Base-by-base conservation (phyloP, 2,888 invertebrate genomes). In the Synergus umbraculus region DNA sequence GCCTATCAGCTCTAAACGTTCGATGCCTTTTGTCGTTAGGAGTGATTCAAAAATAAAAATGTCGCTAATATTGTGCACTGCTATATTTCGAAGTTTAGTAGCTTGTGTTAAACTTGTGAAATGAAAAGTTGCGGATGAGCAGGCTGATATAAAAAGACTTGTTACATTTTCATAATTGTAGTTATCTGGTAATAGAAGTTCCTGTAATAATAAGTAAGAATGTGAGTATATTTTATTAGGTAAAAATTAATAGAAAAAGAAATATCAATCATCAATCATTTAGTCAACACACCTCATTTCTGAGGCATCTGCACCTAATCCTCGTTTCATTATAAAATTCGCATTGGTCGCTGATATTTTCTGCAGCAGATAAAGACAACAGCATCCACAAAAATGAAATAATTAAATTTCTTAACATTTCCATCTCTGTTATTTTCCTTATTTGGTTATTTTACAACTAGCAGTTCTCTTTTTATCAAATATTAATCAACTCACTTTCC, bases 21-120 rank as follows among this genome's bases (percentile, higher is more conserved):
- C 84, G 37, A 90, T 67, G 10, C 22, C 77, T 18, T 43, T 82
- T 9, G 87, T 79, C 4, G 82, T 76, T 1, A 86, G 67, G 43
- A 83, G 84, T 5, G 86, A 79, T 0, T 85, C 85, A 13, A 90
- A 85, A 13, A 64, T 81, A n/a, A 90, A 73, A 5, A 15, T 81
- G 0, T 78, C 83, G 18, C 84, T 87, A 67, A 90, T 88, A 77
- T 90, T 89, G 37, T 86, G 85, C 9, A 90, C 82, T 43, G 82
- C 77, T 12, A 90, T 82, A 15, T 87, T 86, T 15, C 82, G 78
- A 8, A 89, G 82, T 5, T 67, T 18, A 0, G 9, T 83, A 0
- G 88, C 83, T 9, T 85, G 85, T n/a, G 77, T 77, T 9, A 88
- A 60, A 64, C 83, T 87, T n/a, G 86, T 82, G 12, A 86, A 86